A percentile compares a stretch with the other conserved stretches of the same genome.
Conservation (phyloP, 2,797 vertebrate genomes). For the Hypotaenidia philippensis region DNA sequence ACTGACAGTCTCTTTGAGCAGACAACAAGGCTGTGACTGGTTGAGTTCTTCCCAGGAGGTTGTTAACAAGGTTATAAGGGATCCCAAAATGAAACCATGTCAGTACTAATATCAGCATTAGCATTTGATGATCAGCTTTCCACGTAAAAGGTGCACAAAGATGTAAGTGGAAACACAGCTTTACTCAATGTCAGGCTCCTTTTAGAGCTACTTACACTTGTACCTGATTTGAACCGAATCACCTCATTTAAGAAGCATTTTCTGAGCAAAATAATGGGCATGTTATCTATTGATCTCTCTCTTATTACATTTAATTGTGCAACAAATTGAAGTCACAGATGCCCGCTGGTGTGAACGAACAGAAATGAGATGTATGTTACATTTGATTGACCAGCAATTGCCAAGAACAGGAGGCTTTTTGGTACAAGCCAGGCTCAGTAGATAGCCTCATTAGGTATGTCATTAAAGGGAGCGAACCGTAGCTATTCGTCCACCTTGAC, state of each 20-base stretch:
- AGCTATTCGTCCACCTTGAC: neutral
- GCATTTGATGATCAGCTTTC: neutral
- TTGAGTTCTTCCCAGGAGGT: neutral
- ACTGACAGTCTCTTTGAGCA: neutral
- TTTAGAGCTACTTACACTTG: neutral
- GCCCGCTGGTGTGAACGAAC: neutral
- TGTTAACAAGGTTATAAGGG: neutral
- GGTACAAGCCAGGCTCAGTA: neutral
- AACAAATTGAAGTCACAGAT: constrained; percentile 29
- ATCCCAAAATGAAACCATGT: neutral
- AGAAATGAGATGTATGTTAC: neutral
- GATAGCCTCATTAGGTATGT: neutral
- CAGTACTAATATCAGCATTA: neutral
- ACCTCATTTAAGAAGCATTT: constrained; percentile 31
- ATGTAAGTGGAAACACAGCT: neutral
- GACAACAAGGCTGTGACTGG: neutral
- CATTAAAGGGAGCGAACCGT: neutral
- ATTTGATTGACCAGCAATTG: constrained; percentile 1
- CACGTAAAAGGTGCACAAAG: neutral
- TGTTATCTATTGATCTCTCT: neutral
- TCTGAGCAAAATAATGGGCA: neutral
- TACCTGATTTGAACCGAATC: neutral
- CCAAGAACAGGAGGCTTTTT: neutral
- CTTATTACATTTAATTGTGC: constrained; percentile 27
- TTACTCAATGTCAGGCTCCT: neutral